These are phyloP conservation scores for Listronotus oregonensis DNA, from an alignment of 1,140 invertebrate species.

Conservation along the genomic window DNA sequence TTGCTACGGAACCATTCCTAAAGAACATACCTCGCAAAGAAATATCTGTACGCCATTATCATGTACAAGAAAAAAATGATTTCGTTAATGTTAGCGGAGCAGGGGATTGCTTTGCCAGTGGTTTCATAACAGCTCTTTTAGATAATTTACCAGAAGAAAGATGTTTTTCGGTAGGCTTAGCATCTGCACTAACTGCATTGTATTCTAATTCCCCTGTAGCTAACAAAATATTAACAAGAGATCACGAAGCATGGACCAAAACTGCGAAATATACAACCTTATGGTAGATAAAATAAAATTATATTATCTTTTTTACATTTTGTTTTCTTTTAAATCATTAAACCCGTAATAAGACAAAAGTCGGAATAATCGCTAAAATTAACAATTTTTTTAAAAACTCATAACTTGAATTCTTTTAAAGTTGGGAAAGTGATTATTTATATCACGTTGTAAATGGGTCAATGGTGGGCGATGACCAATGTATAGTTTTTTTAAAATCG, in stretches of 20 bases:
- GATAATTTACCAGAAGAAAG: constrained; percentile 55
- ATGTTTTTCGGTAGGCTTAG: constrained; percentile 62
- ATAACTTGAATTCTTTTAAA: too few species aligned
- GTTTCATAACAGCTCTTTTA: constrained; percentile 63
- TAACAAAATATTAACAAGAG: constrained; percentile 29
- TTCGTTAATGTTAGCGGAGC: constrained; percentile 68
- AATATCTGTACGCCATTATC: constrained; percentile 57
- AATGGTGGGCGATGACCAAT: too few species aligned
- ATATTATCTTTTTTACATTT: too few species aligned
- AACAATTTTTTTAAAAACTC: too few species aligned
- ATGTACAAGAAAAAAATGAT: constrained; percentile 53
- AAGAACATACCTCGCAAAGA: constrained; percentile 16
- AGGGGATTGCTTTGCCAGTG: constrained; percentile 68
- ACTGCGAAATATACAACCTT: constrained; percentile 14
- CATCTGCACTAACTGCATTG: constrained; percentile 61
- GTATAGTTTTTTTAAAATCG: too few species aligned
- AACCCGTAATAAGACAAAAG: too few species aligned
- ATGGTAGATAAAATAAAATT: not conserved
- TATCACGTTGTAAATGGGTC: too few species aligned
- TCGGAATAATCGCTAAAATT: too few species aligned
- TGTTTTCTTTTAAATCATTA: too few species aligned
- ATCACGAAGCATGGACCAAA: constrained; percentile 6
- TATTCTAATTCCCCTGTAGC: constrained; percentile 43
- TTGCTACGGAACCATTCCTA: constrained; percentile 37
- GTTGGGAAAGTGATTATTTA: too few species aligned